Evolutionary conservation across 2,113 vertebrate species (phyloP).

Genomic region (Engraulis encrasicolus): DNA sequence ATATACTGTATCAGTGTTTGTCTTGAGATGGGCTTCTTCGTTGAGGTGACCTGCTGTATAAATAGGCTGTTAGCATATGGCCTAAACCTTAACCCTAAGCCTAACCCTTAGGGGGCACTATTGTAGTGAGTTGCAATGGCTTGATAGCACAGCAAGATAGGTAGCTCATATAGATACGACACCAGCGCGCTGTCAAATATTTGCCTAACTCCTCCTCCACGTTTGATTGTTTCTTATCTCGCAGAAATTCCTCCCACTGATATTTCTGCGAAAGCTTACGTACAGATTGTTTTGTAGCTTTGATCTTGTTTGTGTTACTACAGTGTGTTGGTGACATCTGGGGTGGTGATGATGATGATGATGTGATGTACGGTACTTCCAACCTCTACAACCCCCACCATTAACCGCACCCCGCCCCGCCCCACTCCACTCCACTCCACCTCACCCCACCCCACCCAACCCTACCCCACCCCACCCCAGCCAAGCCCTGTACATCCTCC

Average conservation of each 20-base stretch:
- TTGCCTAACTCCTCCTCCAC: background rate
- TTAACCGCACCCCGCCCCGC: background rate
- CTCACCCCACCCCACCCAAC: too few relatives aligned
- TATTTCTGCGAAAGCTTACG: background rate
- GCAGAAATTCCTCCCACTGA: background rate
- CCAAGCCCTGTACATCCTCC: background rate
- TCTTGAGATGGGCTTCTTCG: too few relatives aligned
- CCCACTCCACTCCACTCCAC: background rate
- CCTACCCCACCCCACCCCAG: background rate
- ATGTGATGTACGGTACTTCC: slow-evolving; percentile 3
- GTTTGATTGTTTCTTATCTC: background rate
- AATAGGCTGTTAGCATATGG: too few relatives aligned
- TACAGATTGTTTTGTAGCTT: background rate
- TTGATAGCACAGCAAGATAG: too few relatives aligned
- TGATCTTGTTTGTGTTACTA: background rate
- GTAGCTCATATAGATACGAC: too few relatives aligned
- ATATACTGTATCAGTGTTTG: too few relatives aligned
- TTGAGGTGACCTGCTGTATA: too few relatives aligned
- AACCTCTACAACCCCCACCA: too few relatives aligned
- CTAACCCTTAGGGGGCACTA: too few relatives aligned
- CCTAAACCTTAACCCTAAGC: too few relatives aligned
- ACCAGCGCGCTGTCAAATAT: background rate
- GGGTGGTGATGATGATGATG: background rate
- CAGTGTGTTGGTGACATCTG: slow-evolving; percentile 4
- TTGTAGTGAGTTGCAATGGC: too few relatives aligned